Conservation (phyloP, 37 sponge, comb jelly and placozoan genomes). For the Cliona cf. orientalis region DNA sequence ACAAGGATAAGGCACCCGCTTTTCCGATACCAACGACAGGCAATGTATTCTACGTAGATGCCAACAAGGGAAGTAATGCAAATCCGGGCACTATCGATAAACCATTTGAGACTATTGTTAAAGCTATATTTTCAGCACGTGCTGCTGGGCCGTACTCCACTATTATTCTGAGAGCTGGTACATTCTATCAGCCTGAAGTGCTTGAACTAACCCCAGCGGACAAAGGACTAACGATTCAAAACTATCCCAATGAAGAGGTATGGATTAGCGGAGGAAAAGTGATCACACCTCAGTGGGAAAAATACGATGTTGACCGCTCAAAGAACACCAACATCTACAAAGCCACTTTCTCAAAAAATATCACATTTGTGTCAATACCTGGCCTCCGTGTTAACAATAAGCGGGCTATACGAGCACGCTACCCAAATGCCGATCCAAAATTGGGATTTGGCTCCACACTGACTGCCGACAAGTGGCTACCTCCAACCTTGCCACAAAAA, state of each 20-base stretch:
- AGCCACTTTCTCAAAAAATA: slow-evolving; percentile 63
- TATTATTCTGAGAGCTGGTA: slow-evolving; percentile 62
- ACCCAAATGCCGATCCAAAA: slow-evolving; percentile 81
- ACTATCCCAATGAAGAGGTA: slow-evolving; percentile 57
- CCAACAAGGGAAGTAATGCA: slow-evolving; percentile 56
- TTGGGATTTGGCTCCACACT: slow-evolving; percentile 62
- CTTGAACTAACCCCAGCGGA: slow-evolving; percentile 43
- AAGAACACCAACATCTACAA: slow-evolving; percentile 32
- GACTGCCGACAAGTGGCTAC: slow-evolving; percentile 24
- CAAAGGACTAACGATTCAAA: slow-evolving; percentile 42
- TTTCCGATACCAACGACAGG: no score
- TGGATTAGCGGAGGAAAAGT: slow-evolving; percentile 67
- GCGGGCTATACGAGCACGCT: slow-evolving; percentile 72
- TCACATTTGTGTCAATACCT: slow-evolving; percentile 20
- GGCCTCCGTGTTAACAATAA: slow-evolving; percentile 56
- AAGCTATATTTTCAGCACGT: slow-evolving; percentile 29
- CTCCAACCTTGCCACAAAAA: slow-evolving; percentile 1
- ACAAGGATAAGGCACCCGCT: no score
- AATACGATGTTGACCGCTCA: background rate
- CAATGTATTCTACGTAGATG: slow-evolving; percentile 46
- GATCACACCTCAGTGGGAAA: slow-evolving; percentile 51
- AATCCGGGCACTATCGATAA: slow-evolving; percentile 44
- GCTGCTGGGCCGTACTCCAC: slow-evolving; percentile 17
- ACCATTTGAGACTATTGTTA: slow-evolving; percentile 45
- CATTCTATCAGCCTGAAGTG: slow-evolving; percentile 52